Conservation (phyloP, 1,140 invertebrate genomes). For the Harpegnathos saltator region DNA sequence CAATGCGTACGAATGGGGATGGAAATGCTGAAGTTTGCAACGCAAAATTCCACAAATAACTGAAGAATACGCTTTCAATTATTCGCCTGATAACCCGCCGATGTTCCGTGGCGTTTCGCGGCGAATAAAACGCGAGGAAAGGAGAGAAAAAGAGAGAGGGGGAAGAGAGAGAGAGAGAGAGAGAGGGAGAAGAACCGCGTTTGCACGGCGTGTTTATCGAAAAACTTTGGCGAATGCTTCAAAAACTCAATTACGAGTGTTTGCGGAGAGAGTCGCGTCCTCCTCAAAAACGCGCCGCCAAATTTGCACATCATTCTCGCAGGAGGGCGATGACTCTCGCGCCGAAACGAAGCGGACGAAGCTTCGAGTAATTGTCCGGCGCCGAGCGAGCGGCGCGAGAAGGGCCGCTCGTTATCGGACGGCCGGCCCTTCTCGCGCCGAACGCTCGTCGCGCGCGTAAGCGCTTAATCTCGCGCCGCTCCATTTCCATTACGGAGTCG, state of each 20-base stretch:
- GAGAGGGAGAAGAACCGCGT: too few relatives aligned
- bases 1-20: background rate
- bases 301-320: background rate
- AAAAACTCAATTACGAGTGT: background rate
- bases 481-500: constrained; percentile 40
- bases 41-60: background rate
- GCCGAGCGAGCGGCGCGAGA: too few relatives aligned
- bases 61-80: background rate
- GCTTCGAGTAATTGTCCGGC: too few relatives aligned
- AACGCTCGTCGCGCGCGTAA: too few relatives aligned
- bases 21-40: background rate
- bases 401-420: too few relatives aligned
- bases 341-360: too few relatives aligned
- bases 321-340: too few relatives aligned
- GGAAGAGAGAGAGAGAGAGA: background rate
- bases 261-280: background rate
- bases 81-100: background rate
- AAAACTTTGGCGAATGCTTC: too few relatives aligned
- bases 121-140: background rate
- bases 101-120: background rate
- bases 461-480: background rate
- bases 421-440: too few relatives aligned
- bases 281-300: too few relatives aligned
- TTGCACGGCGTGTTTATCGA: too few relatives aligned
- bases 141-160: too few relatives aligned